phyloP scores from a whole-genome alignment of 2,797 vertebrate genomes.

The Phyllotis vaccarum region DNA sequence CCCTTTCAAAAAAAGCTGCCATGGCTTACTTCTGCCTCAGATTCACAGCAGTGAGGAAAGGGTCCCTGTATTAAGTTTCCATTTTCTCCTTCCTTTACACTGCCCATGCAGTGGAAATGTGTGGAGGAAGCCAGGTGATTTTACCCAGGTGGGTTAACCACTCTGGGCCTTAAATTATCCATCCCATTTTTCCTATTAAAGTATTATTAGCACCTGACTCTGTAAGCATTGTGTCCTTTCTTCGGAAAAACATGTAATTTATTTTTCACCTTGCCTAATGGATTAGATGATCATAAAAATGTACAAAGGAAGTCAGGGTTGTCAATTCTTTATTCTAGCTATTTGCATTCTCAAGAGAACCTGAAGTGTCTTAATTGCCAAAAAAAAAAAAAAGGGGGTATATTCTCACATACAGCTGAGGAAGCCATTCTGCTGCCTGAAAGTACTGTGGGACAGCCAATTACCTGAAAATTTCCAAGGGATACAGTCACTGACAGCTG shows the following conservation, averaged over 20 bases:
- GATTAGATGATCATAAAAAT: neutral
- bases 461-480: neutral
- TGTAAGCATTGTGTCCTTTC: neutral
- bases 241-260: neutral
- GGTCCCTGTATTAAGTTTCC: neutral
- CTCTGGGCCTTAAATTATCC: neutral
- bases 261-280: neutral
- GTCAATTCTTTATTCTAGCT: neutral
- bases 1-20: too few relatives aligned
- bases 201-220: neutral
- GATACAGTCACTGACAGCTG: neutral
- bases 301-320: neutral
- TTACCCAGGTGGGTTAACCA: neutral
- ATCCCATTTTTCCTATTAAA: neutral
- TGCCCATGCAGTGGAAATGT: neutral
- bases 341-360: neutral
- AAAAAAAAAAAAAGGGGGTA: neutral
- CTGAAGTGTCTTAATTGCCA: neutral
- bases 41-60: neutral
- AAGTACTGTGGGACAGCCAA: neutral
- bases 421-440: neutral
- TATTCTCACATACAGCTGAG: neutral
- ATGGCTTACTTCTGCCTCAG: neutral
- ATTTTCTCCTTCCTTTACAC: neutral
- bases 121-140: too few relatives aligned